Percentiles rank a stretch among this genome's conserved stretches.
Evolutionary conservation across 2,113 vertebrate genomes (phyloP).

Genomic region (Entosphenus tridentatus): DNA sequence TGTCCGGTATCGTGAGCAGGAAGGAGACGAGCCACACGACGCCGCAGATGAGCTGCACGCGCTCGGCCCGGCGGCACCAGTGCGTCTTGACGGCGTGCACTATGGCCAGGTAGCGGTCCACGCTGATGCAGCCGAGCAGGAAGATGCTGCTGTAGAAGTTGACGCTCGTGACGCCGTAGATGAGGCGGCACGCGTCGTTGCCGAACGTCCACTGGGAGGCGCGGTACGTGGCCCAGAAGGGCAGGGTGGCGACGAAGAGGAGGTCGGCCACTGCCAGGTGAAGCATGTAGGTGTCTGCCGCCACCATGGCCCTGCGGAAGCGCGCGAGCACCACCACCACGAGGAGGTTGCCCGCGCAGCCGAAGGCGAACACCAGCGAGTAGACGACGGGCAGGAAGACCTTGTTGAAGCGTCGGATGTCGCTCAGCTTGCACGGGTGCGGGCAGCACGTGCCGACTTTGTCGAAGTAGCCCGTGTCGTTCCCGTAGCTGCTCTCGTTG

Average conservation of each 20-base stretch:
- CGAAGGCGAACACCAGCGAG: slow-evolving; percentile 37
- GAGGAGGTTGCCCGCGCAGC: slow-evolving; percentile 48
- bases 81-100: slow-evolving; percentile 47
- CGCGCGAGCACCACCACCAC: slow-evolving; percentile 50
- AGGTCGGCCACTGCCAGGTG: slow-evolving; percentile 68
- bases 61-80: background rate
- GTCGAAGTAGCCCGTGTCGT: background rate
- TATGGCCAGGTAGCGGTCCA: slow-evolving; percentile 61
- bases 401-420: slow-evolving; percentile 24
- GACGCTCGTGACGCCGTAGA: slow-evolving; percentile 40
- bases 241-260: slow-evolving; percentile 46
- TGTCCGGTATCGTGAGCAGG: background rate
- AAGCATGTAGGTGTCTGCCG: slow-evolving; percentile 63
- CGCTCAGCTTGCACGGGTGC: slow-evolving; percentile 9
- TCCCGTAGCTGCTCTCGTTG: background rate
- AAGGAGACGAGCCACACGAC: background rate
- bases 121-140: slow-evolving; percentile 49
- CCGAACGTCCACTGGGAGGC: slow-evolving; percentile 30
- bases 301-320: slow-evolving; percentile 47
- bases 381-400: slow-evolving; percentile 25
- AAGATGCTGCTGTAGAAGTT: slow-evolving; percentile 73
- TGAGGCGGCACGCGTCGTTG: slow-evolving; percentile 35
- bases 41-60: background rate
- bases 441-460: background rate
- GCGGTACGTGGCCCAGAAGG: slow-evolving; percentile 36